A percentile compares a stretch with the other conserved stretches of the same genome.
Conservation (phyloP, 2,797 vertebrate species). For the Enteromius mattozi region DNA sequence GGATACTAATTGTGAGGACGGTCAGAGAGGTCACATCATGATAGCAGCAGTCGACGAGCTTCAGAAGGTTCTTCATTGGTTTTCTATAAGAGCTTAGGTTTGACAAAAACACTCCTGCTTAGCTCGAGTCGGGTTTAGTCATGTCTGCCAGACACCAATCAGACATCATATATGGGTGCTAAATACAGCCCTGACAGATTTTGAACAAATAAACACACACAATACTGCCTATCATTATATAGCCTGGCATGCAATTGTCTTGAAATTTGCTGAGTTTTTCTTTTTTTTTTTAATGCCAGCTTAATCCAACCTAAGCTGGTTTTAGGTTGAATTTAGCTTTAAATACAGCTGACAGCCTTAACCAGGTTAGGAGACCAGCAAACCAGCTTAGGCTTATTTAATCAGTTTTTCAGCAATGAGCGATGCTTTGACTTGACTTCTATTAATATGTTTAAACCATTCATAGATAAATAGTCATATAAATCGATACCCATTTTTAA, state of each 20-base stretch:
- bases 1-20: slow-evolving; percentile 12
- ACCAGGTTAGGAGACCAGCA: background rate
- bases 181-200: background rate
- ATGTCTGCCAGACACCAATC: background rate
- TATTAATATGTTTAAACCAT: background rate
- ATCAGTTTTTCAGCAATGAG: background rate
- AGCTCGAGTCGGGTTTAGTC: background rate
- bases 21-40: background rate
- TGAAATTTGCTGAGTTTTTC: background rate
- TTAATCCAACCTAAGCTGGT: background rate
- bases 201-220: background rate
- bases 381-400: background rate
- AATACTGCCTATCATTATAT: background rate
- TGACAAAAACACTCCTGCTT: background rate
- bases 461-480: background rate
- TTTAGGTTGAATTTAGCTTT: background rate
- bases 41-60: background rate
- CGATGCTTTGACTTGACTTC: background rate
- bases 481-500: background rate
- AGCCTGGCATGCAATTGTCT: background rate
- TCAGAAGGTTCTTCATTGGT: background rate
- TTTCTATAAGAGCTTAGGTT: background rate
- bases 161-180: background rate
- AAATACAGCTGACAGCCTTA: background rate
- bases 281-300: background rate